Evolutionary conservation across 1,140 invertebrate species (phyloP).

Genomic region (Parasteatoda tepidariorum): DNA sequence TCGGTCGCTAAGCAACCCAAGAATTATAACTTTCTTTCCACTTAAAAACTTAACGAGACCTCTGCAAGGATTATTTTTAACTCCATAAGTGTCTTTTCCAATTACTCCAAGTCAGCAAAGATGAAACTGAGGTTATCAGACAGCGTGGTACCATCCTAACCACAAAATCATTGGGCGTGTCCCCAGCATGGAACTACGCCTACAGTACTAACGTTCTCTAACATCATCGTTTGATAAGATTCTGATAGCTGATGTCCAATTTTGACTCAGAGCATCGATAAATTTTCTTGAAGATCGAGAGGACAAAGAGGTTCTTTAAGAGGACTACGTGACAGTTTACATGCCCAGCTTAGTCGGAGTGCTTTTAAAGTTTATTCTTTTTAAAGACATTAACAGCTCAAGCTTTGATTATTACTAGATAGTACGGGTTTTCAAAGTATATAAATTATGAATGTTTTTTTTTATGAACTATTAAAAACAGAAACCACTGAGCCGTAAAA

Average conservation of each 20-base stretch:
- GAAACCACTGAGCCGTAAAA: too few species aligned
- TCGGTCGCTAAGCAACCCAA: too few species aligned
- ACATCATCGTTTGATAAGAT: slow-evolving; percentile 39
- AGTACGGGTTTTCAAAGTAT: too few species aligned
- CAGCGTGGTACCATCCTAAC: slow-evolving; percentile 22
- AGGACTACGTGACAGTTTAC: slow-evolving; percentile 27
- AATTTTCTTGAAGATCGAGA: background rate
- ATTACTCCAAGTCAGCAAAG: slow-evolving; percentile 11
- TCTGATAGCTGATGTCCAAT: background rate
- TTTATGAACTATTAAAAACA: too few species aligned
- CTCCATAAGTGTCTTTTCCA: background rate
- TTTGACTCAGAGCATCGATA: background rate
- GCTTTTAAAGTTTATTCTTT: too few species aligned
- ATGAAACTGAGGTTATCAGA: slow-evolving; percentile 30
- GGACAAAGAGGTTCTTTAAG: slow-evolving; percentile 26
- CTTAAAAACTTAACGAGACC: background rate
- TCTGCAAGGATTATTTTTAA: slow-evolving; percentile 22
- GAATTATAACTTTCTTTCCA: background rate
- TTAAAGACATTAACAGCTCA: too few species aligned
- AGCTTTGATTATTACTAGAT: too few species aligned
- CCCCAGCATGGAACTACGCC: too few species aligned
- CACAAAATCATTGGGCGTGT: too few species aligned
- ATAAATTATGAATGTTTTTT: too few species aligned
- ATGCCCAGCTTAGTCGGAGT: background rate
- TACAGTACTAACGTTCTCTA: too few species aligned